Percentiles rank a stretch among this genome's conserved stretches.
These are phyloP conservation scores for Cephus runcator DNA, from an alignment of 2,888 invertebrate species.

Conservation along the genomic window DNA sequence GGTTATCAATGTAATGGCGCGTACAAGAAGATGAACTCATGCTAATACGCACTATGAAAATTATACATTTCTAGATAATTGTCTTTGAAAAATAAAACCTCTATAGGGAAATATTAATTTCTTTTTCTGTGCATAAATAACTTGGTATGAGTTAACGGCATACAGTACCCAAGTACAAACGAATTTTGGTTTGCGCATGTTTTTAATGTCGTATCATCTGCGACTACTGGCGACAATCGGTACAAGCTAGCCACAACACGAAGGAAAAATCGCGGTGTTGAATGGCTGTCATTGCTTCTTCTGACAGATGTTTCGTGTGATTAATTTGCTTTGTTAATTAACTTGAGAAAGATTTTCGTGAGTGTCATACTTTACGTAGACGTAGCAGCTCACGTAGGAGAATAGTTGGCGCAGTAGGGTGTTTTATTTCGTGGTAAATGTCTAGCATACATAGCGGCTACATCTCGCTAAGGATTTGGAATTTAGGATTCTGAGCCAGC, in stretches of 20 bases:
- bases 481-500: conserved; percentile 25
- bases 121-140: neutral
- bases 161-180: neutral
- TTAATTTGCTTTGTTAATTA: conserved; percentile 30
- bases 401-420: conserved; percentile 4
- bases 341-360: neutral
- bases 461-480: conserved; percentile 21
- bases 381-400: neutral
- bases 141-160: neutral
- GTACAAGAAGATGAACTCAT: neutral
- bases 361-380: conserved; percentile 2
- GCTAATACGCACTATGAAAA: neutral
- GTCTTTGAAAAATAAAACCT: neutral
- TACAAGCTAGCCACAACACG: conserved; percentile 45
- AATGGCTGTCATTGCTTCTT: conserved; percentile 48
- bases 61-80: neutral
- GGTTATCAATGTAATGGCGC: neutral
- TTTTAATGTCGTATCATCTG: neutral
- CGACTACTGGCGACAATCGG: conserved; percentile 11
- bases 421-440: conserved; percentile 23
- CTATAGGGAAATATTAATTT: neutral
- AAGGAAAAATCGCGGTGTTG: conserved; percentile 38
- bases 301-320: conserved; percentile 49
- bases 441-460: conserved; percentile 15
- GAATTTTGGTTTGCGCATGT: neutral